Evolutionary conservation across 2,113 vertebrate genomes (phyloP).

Genomic region (Acrocephalus arundinaceus): DNA sequence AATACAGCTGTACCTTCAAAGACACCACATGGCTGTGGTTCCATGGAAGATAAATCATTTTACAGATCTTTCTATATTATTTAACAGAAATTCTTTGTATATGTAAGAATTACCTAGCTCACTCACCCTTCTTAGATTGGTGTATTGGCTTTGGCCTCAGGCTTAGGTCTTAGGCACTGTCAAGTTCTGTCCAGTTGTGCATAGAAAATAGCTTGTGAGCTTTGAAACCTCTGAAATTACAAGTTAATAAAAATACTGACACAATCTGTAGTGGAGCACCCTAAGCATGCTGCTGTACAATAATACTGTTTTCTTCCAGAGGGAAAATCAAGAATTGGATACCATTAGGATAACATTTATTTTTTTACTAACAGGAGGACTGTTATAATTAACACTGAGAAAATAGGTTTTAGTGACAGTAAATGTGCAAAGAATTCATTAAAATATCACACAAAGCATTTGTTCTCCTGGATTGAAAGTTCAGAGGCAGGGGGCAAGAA

Average conservation of each 20-base stretch:
- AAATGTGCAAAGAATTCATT: background rate
- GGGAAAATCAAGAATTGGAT: background rate
- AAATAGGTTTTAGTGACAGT: background rate
- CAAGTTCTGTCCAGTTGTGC: background rate
- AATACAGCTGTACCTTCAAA: background rate
- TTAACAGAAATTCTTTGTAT: background rate
- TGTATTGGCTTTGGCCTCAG: background rate
- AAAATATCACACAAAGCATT: constrained; percentile 7
- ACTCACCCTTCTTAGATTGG: background rate
- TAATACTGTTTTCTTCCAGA: background rate
- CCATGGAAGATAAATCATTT: background rate
- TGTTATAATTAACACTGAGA: constrained; percentile 7
- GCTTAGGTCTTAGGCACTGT: background rate
- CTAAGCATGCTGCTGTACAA: background rate
- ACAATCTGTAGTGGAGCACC: background rate
- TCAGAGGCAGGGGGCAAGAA: background rate
- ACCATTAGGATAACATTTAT: background rate
- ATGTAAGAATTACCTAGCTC: background rate
- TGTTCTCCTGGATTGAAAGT: background rate
- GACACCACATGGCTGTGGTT: background rate
- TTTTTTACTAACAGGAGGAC: background rate
- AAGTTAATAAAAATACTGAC: constrained; percentile 43
- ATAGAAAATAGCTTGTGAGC: background rate
- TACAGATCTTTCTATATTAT: background rate
- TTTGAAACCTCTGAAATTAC: constrained; percentile 10